A percentile compares a stretch with the other conserved stretches of the same genome.
These are phyloP conservation scores for Acanthosepion pharaonis DNA, from an alignment of 2,888 invertebrate genomes.

Conservation along the genomic window DNA sequence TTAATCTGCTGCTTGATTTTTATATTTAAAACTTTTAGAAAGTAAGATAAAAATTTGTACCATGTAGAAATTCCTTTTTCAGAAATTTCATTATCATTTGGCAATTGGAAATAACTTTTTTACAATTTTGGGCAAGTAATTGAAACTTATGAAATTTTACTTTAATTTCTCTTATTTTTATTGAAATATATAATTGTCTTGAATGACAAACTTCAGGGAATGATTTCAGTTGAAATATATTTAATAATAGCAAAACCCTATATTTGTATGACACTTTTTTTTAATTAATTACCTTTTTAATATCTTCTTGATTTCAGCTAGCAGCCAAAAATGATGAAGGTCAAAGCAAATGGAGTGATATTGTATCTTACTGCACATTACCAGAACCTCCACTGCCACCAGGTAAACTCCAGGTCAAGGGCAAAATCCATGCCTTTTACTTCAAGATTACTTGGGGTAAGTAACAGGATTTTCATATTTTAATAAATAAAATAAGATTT, in stretches of 20 bases:
- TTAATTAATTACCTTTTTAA: not conserved
- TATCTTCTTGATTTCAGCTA: conserved; percentile 77
- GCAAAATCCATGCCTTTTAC: conserved; percentile 85
- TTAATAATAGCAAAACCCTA: not conserved
- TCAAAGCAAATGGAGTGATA: conserved; percentile 85
- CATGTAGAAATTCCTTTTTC: too few species aligned
- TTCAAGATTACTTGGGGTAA: conserved; percentile 86
- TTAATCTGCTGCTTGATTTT: too few species aligned
- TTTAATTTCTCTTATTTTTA: too few species aligned
- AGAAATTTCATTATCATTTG: too few species aligned
- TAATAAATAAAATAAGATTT: too few species aligned
- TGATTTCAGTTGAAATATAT: not conserved
- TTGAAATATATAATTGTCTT: too few species aligned
- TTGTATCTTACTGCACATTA: conserved; percentile 84
- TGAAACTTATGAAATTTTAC: too few species aligned
- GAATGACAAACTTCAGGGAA: not conserved
- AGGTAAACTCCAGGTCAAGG: conserved; percentile 85
- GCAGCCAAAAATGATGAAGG: conserved; percentile 89
- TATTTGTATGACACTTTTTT: not conserved
- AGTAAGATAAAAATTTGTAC: too few species aligned
- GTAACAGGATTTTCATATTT: conserved; percentile 48
- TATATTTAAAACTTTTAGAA: too few species aligned
- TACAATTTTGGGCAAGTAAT: too few species aligned
- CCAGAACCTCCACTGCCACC: conserved; percentile 87
- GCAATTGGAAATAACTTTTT: too few species aligned